Evolutionary conservation across 2,888 invertebrate species (phyloP), one percentile per base, ranked within the genome.

Genomic region (Drosophila percnosoma): DNA sequence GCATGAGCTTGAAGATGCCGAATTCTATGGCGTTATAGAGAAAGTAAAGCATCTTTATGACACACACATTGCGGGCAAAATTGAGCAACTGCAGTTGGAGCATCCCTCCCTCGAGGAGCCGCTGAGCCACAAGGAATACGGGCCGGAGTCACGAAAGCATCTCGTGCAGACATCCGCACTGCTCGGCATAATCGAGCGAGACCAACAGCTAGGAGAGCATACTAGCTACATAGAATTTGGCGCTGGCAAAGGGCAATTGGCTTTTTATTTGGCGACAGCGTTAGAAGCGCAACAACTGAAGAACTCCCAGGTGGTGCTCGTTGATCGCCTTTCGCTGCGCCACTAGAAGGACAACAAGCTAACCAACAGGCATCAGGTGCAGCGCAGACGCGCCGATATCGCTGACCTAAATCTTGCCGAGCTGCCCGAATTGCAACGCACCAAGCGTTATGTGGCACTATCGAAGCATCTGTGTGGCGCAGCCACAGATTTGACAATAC

Each of bases 381-480:
- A 94, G 68, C 94, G 98, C 60, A 93, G 98, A 65, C 94, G 97
- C 53, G 97, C 96, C 0, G 98, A 98, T 92, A 97, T 98, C 83
- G 95, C 96, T 40, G 96, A 98, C 93, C 93, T 98, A 36, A 93
- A 94, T 81, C 93, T 98, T 75, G 94, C 94, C 11, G 92, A 94
- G 70, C 91, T 96, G 31, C 93, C 93, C 11, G 92, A 92, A 5
- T 62, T 93, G 1, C 89, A 92, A 10, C 93, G 93, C 27, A 84
- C 93, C 8, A 81, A 90, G 8, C 92, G 94, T 40, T 94, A 97
- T 52, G 96, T 98, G 34, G 97, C 96, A 0, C 93, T 97, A 29
- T 97, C 98, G 2, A 98, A 98, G 93, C 98, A 98, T 92, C 94
- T 98, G 48, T 98, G 98, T 93, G 98, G 98, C 0, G 95, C 94